Conservation (phyloP, 2,113 vertebrate genomes). For the Oncorhynchus tshawytscha region DNA sequence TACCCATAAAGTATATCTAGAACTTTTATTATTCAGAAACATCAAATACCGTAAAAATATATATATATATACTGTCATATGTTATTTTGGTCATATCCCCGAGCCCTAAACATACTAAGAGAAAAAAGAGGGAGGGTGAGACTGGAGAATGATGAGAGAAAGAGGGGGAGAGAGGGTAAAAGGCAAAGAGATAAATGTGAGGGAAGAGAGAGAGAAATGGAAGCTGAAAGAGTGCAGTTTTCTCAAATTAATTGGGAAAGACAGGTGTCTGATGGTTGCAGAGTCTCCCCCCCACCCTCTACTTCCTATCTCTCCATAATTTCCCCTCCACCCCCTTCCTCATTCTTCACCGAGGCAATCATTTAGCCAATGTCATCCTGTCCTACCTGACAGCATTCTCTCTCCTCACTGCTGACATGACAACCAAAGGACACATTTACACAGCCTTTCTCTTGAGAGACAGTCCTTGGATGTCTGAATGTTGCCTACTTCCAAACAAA, state of each 20-base stretch:
- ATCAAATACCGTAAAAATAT: no score
- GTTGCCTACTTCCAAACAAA: background rate
- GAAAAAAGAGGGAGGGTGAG: background rate
- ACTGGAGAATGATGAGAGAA: background rate
- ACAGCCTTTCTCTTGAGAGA: background rate
- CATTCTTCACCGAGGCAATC: background rate
- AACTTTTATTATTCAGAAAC: no score
- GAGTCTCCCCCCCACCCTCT: background rate
- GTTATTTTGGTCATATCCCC: background rate
- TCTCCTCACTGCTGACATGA: no score
- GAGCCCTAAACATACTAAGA: constrained; percentile 29
- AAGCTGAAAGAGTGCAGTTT: background rate
- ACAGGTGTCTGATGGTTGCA: constrained; percentile 19
- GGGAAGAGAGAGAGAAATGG: constrained; percentile 6
- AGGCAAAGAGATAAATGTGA: constrained; percentile 17
- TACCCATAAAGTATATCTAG: no score
- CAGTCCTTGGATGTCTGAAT: background rate
- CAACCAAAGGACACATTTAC: background rate
- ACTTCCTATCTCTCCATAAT: constrained; percentile 11
- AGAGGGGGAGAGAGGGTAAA: constrained; percentile 11
- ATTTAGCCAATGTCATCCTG: background rate
- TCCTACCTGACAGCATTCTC: no score
- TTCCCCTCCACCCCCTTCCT: background rate
- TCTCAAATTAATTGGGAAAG: constrained; percentile 52
- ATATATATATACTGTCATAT: no score